phyloP scores from a whole-genome alignment of 2,888 invertebrate species.

The Pyrocoelia pectoralis region DNA sequence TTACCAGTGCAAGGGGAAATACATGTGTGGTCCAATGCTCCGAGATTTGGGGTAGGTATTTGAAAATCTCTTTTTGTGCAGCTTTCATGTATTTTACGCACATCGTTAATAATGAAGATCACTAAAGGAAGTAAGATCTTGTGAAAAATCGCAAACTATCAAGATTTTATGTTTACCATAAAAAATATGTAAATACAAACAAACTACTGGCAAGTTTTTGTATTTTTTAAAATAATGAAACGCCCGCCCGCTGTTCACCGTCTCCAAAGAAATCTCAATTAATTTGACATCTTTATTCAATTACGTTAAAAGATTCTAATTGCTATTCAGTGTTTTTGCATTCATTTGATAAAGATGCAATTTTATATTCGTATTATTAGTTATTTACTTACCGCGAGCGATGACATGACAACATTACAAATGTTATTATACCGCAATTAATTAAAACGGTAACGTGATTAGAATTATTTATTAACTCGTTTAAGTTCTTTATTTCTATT shows the following conservation, averaged over 20 bases:
- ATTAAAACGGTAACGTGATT: slow-evolving; percentile 24
- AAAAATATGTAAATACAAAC: no score
- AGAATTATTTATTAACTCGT: slow-evolving; percentile 25
- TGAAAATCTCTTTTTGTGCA: no score
- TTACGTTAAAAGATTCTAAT: background rate
- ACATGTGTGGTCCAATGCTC: no score
- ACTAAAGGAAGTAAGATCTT: no score
- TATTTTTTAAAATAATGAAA: no score
- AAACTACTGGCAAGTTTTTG: no score
- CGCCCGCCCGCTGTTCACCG: background rate
- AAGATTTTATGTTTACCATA: no score
- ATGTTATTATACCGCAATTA: slow-evolving; percentile 36
- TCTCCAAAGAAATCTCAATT: background rate
- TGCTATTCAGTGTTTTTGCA: background rate
- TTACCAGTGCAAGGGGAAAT: no score
- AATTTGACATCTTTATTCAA: background rate
- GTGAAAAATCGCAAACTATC: no score
- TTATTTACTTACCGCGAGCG: slow-evolving; percentile 10
- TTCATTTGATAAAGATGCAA: slow-evolving; percentile 3
- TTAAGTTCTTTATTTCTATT: background rate
- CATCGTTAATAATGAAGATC: no score
- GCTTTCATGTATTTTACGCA: no score
- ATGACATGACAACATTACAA: slow-evolving; percentile 31
- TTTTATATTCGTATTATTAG: slow-evolving; percentile 5
- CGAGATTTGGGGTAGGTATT: no score